Conservation (phyloP, 2,888 invertebrate genomes). For the Trissoscelio sp. region DNA sequence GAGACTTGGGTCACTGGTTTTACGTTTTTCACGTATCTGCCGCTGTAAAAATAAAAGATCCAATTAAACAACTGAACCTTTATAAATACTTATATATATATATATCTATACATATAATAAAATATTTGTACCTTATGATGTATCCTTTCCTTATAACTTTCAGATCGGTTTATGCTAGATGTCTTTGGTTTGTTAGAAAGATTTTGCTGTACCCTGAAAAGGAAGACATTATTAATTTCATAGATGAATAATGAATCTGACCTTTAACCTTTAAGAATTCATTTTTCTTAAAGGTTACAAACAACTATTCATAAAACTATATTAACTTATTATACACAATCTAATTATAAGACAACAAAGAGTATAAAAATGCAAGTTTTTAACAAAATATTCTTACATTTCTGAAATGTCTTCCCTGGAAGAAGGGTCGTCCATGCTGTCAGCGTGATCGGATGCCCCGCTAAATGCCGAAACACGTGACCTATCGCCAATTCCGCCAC, state of each 20-base stretch:
- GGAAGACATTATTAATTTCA: slow-evolving; percentile 47
- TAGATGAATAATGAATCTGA: no score
- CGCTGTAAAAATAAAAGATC: slow-evolving; percentile 84
- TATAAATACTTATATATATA: no score
- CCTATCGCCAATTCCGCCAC: slow-evolving; percentile 77
- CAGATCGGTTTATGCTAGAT: slow-evolving; percentile 87
- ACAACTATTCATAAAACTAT: no score
- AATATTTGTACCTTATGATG: slow-evolving; percentile 83
- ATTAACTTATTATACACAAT: no score
- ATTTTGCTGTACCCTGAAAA: slow-evolving; percentile 82
- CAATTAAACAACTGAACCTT: not conserved
- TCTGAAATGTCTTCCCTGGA: slow-evolving; percentile 82
- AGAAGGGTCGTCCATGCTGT: slow-evolving; percentile 81
- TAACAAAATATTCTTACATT: no score
- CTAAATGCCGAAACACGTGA: slow-evolving; percentile 80
- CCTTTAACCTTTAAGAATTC: no score
- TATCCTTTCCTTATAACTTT: slow-evolving; percentile 89
- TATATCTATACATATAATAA: no score
- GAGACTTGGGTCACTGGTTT: slow-evolving; percentile 92
- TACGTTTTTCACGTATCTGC: slow-evolving; percentile 88
- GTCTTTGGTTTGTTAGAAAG: slow-evolving; percentile 83
- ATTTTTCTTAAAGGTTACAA: no score
- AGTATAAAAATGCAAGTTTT: not conserved
- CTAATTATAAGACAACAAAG: not conserved
- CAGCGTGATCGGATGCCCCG: slow-evolving; percentile 78